Percentiles rank a stretch among this genome's conserved stretches.
phyloP scores from a whole-genome alignment of 2,888 invertebrate genomes.

The Teinopalpus imperialis region DNA sequence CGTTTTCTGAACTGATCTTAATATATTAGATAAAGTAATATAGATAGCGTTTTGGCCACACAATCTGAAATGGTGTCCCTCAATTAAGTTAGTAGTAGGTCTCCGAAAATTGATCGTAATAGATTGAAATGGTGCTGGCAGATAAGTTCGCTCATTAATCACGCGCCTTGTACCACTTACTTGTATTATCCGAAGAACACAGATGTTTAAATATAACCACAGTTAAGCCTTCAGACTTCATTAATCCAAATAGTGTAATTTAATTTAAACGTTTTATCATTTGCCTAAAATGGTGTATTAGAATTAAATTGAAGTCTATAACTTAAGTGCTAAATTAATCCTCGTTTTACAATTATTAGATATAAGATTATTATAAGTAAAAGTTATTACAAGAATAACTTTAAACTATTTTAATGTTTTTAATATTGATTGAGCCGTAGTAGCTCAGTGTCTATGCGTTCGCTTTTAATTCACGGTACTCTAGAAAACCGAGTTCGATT shows the following conservation, averaged over 20 bases:
- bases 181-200: conserved; percentile 5
- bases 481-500: no score
- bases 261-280: background rate
- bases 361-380: no score
- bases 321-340: no score
- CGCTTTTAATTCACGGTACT: no score
- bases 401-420: no score
- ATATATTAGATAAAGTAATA: conserved; percentile 20
- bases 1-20: no score
- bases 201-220: conserved; percentile 19
- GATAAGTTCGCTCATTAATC: conserved; percentile 34
- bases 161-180: conserved; percentile 21
- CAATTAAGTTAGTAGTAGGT: conserved; percentile 25
- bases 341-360: no score
- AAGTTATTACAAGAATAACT: no score
- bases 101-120: conserved; percentile 31
- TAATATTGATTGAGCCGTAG: no score
- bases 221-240: background rate
- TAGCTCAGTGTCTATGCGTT: no score
- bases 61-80: conserved; percentile 22
- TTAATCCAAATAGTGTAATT: conserved; percentile 4
- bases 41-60: conserved; percentile 14
- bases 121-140: conserved; percentile 29
- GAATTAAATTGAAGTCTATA: no score
- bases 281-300: background rate